Base-by-base conservation (phyloP, 2,113 vertebrate genomes). In the Mus pahari region DNA sequence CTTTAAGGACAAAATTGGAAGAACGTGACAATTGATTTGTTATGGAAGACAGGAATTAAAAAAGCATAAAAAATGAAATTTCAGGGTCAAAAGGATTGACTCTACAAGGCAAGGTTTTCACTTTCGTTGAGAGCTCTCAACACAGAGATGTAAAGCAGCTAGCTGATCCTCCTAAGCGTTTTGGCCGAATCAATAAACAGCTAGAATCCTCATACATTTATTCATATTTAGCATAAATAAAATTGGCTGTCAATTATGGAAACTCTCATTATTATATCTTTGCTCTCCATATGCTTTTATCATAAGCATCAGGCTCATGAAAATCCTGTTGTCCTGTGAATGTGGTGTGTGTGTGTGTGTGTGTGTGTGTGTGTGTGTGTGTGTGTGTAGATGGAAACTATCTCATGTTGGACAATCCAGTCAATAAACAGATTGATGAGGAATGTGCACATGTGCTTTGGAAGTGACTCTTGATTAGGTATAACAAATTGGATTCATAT, bases 181-280 rank as follows among this genome's bases (percentile, higher is more conserved):
- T 53, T 62, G 86, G 82, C 62, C 90, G 64, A 93, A 91, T 89
- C 28, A 89, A 92, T 9, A 95, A 71, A 74, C 93, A 90, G 36
- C 36, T 73, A 36, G 11, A 89, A 33, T 26, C 73, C 83, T 77
- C 33, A 28, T 81, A 89, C 73, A 17, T 92, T 97, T 93, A 89
- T 45, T 89, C 36, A 60, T 86, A 90, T 86, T 79, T 60, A 89
- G 36, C 82, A 91, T 66, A 95, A 89, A 91, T 28, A 84, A 48
- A 45, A 3, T 79, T 91, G 31, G 45, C 68, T 89, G 11, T 95
- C 50, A 90, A 82, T 91, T 96, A 92, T 75, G 36, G 39, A 95
- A 96, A 91, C 42, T 55, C 88, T 90, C 75, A 84, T 73, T 74
- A 87, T 75, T 79, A 62, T 89, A 64, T 55, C 55, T 97, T 88